Conservation (phyloP, 2,888 invertebrate species). For the Lasioglossum malachurum region DNA sequence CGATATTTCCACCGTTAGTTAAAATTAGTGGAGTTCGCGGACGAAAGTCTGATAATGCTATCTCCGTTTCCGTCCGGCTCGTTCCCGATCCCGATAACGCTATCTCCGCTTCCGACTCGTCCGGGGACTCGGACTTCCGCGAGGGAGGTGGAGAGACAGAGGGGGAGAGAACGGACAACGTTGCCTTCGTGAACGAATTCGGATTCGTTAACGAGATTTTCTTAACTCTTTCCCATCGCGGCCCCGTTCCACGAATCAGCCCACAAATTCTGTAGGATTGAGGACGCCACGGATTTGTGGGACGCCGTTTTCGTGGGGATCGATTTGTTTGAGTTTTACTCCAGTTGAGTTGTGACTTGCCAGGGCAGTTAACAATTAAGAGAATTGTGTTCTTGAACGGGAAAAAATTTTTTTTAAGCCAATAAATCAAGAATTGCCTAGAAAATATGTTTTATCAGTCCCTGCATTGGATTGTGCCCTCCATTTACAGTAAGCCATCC, state of each 20-base stretch:
- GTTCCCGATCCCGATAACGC: constrained; percentile 35
- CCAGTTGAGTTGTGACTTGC: too few relatives aligned
- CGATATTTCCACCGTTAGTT: constrained; percentile 73
- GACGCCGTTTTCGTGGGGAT: not conserved
- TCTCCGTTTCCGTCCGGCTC: constrained; percentile 53
- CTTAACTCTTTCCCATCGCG: constrained; percentile 3
- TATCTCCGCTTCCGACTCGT: constrained; percentile 18
- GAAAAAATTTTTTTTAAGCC: too few relatives aligned
- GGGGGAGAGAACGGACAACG: not conserved
- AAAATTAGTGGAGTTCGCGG: constrained; percentile 71
- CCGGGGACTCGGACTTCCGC: not conserved
- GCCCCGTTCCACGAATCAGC: not conserved
- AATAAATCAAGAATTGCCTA: too few relatives aligned
- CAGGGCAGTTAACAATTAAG: too few relatives aligned
- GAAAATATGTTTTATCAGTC: too few relatives aligned
- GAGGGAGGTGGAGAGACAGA: not conserved
- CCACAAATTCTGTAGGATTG: not conserved
- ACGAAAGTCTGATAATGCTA: constrained; percentile 68
- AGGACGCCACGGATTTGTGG: not conserved
- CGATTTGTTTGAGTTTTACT: not conserved
- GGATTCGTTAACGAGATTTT: constrained; percentile 7
- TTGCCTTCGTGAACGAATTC: constrained; percentile 16
- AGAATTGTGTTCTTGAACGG: too few relatives aligned
- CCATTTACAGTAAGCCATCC: not conserved
- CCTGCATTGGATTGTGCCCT: not conserved